phyloP scores from a whole-genome alignment of 2,888 invertebrate genomes.

The Caenorhabditis zanzibari region DNA sequence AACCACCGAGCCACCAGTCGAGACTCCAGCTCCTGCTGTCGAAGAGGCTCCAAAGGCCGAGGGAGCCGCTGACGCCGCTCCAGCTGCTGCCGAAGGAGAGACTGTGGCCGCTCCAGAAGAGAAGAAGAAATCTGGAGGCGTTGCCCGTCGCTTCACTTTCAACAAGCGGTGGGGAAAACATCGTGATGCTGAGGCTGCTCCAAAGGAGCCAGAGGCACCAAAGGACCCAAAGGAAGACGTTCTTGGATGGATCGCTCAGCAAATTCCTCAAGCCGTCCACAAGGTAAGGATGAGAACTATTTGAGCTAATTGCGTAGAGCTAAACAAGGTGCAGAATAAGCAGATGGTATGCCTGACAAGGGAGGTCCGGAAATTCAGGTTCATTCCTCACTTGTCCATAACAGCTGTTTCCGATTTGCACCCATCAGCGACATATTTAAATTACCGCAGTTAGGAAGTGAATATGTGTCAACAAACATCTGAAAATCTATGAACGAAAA shows the following conservation, averaged over 20 bases:
- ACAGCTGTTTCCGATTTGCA: slow-evolving; percentile 44
- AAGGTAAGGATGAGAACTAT: slow-evolving; percentile 69
- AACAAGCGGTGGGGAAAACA: slow-evolving; percentile 75
- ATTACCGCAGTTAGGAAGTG: slow-evolving; percentile 7
- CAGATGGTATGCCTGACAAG: slow-evolving; percentile 15
- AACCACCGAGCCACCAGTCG: slow-evolving; percentile 72
- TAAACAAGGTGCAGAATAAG: background rate
- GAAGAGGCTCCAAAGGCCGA: slow-evolving; percentile 41
- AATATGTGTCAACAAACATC: background rate
- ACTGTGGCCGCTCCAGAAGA: slow-evolving; percentile 67
- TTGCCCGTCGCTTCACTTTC: slow-evolving; percentile 69
- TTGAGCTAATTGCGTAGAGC: background rate
- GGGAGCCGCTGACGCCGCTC: slow-evolving; percentile 48
- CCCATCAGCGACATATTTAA: background rate
- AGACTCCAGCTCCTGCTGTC: slow-evolving; percentile 46
- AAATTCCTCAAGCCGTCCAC: slow-evolving; percentile 81
- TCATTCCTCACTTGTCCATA: background rate
- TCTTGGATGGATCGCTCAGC: slow-evolving; percentile 80
- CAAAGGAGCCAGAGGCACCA: slow-evolving; percentile 78
- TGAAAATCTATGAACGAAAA: background rate
- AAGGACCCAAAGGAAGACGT: slow-evolving; percentile 80
- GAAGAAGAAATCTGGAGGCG: slow-evolving; percentile 65
- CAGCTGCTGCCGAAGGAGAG: slow-evolving; percentile 66
- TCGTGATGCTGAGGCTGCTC: slow-evolving; percentile 68
- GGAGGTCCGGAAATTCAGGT: background rate